A percentile compares a stretch with the other conserved stretches of the same genome.
These are phyloP conservation scores for Stratiolaelaps scimitus DNA, from an alignment of 1,140 invertebrate species.

Conservation along the genomic window DNA sequence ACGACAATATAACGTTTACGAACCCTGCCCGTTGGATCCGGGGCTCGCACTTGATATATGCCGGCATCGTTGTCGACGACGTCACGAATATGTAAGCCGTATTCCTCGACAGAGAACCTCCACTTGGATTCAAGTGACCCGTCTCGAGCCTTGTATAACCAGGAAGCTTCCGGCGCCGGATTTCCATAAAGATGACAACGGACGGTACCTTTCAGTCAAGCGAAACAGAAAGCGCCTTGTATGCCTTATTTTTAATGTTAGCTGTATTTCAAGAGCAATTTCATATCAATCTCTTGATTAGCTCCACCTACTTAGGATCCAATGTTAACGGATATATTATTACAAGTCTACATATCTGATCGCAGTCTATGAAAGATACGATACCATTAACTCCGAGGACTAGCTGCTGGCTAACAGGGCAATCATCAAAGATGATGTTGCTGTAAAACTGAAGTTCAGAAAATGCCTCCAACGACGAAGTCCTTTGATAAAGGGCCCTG, in stretches of 20 bases:
- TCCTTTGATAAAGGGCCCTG: background rate
- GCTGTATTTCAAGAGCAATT: no score
- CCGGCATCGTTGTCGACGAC: slow-evolving; percentile 4
- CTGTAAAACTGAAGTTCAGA: background rate
- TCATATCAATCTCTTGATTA: no score
- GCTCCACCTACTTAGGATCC: background rate
- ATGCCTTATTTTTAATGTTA: no score
- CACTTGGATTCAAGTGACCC: background rate
- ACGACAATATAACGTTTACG: background rate
- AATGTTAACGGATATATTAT: background rate
- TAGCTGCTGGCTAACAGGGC: background rate
- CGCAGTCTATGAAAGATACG: background rate
- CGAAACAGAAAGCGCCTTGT: background rate
- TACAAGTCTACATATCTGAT: background rate
- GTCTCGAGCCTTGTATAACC: background rate
- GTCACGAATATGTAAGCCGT: background rate
- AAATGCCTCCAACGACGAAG: background rate
- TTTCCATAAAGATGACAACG: background rate
- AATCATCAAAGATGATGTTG: slow-evolving; percentile 15
- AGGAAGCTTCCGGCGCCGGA: background rate
- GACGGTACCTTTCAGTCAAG: background rate
- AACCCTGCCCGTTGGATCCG: background rate
- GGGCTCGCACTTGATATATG: background rate
- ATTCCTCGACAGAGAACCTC: background rate
- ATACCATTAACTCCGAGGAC: slow-evolving; percentile 8